Conservation (phyloP, 2,888 invertebrate genomes). For the Drosophila ezoana region DNA sequence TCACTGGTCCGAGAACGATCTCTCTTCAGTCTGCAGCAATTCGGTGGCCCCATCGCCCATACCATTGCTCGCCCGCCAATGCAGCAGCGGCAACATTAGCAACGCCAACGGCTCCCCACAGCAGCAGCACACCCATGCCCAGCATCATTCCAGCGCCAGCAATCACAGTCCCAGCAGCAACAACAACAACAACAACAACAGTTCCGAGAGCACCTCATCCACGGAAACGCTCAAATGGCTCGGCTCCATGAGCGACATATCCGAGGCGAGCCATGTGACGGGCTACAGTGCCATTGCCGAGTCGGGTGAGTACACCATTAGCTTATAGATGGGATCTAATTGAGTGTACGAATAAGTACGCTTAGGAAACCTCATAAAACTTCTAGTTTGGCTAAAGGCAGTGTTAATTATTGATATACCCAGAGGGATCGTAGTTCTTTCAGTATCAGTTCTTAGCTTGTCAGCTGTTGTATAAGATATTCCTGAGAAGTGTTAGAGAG, state of each 20-base stretch:
- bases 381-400: too few species aligned
- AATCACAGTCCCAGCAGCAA: slow-evolving; percentile 53
- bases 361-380: too few species aligned
- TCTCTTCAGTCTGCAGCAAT: slow-evolving; percentile 82
- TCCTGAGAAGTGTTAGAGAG: too few species aligned
- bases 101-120: slow-evolving; percentile 30
- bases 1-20: slow-evolving; percentile 85
- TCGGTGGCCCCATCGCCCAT: slow-evolving; percentile 81
- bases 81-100: slow-evolving; percentile 53
- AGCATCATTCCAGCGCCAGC: slow-evolving; percentile 51
- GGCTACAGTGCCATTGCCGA: slow-evolving; percentile 85
- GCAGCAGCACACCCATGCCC: slow-evolving; percentile 28
- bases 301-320: slow-evolving; percentile 82
- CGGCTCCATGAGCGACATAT: slow-evolving; percentile 90
- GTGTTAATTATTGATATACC: too few species aligned
- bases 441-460: too few species aligned
- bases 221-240: slow-evolving; percentile 93
- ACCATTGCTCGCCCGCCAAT: slow-evolving; percentile 66
- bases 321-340: neutral
- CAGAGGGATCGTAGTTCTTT: too few species aligned
- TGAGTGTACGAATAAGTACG: neutral
- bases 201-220: slow-evolving; percentile 86
- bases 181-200: slow-evolving; percentile 77
- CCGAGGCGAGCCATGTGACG: slow-evolving; percentile 87
- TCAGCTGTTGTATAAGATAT: too few species aligned